phyloP scores from a whole-genome alignment of 2,888 invertebrate genomes.

The Micoletzkya japonica region DNA sequence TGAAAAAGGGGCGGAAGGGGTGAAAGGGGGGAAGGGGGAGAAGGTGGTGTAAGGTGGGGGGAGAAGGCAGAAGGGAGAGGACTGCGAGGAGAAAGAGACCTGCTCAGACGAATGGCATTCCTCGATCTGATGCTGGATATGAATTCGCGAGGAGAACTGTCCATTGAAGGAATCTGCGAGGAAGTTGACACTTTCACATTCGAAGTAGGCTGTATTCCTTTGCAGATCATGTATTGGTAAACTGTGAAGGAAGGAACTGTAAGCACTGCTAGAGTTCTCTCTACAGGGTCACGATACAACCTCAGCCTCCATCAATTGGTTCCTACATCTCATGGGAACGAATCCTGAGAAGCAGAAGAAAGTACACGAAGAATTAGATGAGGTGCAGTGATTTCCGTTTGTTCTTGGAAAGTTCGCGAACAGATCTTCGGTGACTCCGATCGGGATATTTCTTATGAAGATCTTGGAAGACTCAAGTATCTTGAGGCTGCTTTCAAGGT shows the following conservation, averaged over 20 bases:
- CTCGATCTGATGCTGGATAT: constrained; percentile 66
- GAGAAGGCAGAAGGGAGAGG: too few species aligned
- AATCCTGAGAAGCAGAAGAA: constrained; percentile 78
- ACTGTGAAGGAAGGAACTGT: neutral
- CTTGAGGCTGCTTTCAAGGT: constrained; percentile 66
- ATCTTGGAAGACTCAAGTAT: constrained; percentile 66
- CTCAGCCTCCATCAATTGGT: constrained; percentile 85
- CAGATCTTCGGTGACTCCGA: constrained; percentile 46
- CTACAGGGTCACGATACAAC: constrained; percentile 82
- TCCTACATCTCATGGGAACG: constrained; percentile 79
- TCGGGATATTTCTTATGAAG: constrained; percentile 66
- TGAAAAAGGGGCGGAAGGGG: too few species aligned
- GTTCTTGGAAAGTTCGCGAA: neutral
- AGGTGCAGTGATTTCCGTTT: constrained; percentile 33
- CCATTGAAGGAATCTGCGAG: constrained; percentile 59
- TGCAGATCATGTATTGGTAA: neutral
- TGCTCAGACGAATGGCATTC: constrained; percentile 63
- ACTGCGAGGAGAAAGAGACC: too few species aligned
- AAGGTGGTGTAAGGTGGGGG: too few species aligned
- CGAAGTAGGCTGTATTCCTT: constrained; percentile 40
- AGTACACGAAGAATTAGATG: constrained; percentile 67
- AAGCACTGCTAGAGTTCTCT: neutral
- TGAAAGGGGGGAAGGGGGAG: neutral
- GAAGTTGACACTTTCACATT: constrained; percentile 64
- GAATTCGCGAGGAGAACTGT: constrained; percentile 53